Evolutionary conservation across 2,888 invertebrate genomes (phyloP), one percentile per base, ranked within the genome.

Genomic region (Caenorhabditis sp.): DNA sequence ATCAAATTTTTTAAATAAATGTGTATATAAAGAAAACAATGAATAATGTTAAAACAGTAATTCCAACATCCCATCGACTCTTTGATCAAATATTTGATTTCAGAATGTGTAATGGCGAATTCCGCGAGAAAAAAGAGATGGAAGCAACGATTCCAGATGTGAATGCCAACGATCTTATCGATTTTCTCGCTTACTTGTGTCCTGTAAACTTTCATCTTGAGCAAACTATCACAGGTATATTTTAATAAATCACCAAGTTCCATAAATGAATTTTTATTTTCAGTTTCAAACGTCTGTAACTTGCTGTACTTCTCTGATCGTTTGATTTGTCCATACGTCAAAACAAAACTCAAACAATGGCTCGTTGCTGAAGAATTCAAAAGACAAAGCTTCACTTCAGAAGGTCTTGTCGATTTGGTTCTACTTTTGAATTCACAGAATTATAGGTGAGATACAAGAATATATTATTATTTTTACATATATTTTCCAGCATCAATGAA

Each of bases 271-370:
- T 50, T 20, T 4, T 21, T 23, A 8, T 12, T 67, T 70, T 25
- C 67, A 75, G 75, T 50, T 8, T 52, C 64, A 14, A 75, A 75
- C 58, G 54, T 70, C 26, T 54, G 17, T 12, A 21, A 53, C 3
- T 57, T 75, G 8, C 49, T 62, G 21, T 66, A 67, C 26, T 69
- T 75, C 60, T 67, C 75, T 21, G 70, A 75, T 31, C 75, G 75
- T 50, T 38, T 75, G 25, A 67, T 75, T 17, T 63, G 67, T 36
- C 75, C 70, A 26, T 65, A 38, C 52, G 56, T 75, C 21, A 63
- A 69, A 43, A 49, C 60, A 8, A 67, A 75, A 8, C 58, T 75
- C 59, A 69, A 75, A 26, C 53, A 59, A 31, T 73, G 68, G 43
- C 50, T 73, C 21, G 8, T 52, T 8, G 20, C 21, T 10, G 21